Conservation (phyloP, 2,113 vertebrate genomes). For the Hoplias malabaricus region DNA sequence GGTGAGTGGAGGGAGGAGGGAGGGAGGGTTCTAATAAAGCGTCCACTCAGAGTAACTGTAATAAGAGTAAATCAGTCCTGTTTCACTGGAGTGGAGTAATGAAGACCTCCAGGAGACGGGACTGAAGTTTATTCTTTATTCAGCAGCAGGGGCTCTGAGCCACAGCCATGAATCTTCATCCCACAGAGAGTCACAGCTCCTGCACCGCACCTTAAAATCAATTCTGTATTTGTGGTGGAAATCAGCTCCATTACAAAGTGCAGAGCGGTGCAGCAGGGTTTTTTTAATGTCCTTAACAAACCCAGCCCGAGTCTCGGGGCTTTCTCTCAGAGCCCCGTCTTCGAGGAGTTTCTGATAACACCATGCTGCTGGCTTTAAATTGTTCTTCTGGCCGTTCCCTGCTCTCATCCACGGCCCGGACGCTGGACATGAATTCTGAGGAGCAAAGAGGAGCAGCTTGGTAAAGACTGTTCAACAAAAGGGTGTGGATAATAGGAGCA, state of each 20-base stretch:
- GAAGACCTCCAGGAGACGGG: background rate
- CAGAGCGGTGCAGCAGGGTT: background rate
- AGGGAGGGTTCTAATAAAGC: no score
- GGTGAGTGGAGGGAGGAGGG: no score
- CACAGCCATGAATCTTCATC: conserved; percentile 11
- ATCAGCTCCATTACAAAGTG: background rate
- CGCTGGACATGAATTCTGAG: background rate
- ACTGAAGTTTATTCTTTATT: background rate
- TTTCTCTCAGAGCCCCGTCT: background rate
- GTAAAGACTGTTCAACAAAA: no score
- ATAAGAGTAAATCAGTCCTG: no score
- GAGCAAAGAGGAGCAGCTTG: background rate
- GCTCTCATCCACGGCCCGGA: background rate
- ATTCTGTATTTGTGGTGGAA: background rate
- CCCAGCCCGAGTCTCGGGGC: background rate
- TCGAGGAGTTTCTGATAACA: conserved; percentile 4
- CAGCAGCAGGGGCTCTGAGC: background rate
- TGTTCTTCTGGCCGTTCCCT: background rate
- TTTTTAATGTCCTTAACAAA: background rate
- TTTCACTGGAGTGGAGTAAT: background rate
- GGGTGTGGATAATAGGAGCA: background rate
- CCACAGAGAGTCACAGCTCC: background rate
- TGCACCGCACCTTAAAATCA: background rate
- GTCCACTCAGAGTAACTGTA: no score
- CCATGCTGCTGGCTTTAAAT: background rate